Evolutionary conservation across 53 echinoderm and acorn worm species (phyloP), one percentile per base, ranked within the genome.

Genomic region (Actinopyga echinites): DNA sequence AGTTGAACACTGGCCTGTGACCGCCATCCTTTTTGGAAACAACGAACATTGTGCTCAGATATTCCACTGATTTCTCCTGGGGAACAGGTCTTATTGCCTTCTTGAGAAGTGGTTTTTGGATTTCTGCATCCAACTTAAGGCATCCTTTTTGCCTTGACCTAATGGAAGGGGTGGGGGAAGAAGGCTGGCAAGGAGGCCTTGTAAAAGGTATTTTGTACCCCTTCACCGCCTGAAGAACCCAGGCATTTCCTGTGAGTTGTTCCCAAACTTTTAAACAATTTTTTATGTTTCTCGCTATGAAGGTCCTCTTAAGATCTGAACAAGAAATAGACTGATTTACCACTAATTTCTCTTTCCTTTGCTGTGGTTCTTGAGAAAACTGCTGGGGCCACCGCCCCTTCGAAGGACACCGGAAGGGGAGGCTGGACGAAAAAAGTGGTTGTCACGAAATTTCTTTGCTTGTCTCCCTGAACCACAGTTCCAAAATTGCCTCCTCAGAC

Each of bases 1-100:
- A 34, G 20, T 67, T 67, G 68, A 67, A 67, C 5, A 67, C 68
- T 67, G n/a, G n/a, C n/a, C n/a, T n/a, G n/a, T n/a, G n/a, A n/a
- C n/a, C n/a, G n/a, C n/a, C n/a, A n/a, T n/a, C 4, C 7, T 20
- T 29, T 67, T n/a, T 67, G 68, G 9, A 8, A n/a, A n/a, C n/a
- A n/a, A n/a, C 8, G n/a, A n/a, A n/a, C n/a, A n/a, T n/a, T n/a
- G n/a, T n/a, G n/a, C n/a, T n/a, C n/a, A n/a, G n/a, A n/a, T n/a
- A n/a, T n/a, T n/a, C n/a, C n/a, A n/a, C n/a, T n/a, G n/a, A n/a
- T n/a, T n/a, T n/a, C n/a, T n/a, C 31, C 23, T 42, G 45, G 5
- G 42, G 73, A 20, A 71, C 73, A 12, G 15, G 17, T 30, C 19
- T 42, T 44, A 71, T 24, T 38, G 73, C 73, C 19, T 71, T 71